Evolutionary conservation across 2,797 vertebrate genomes (phyloP).

Genomic region (Hoplostethus mediterraneus): DNA sequence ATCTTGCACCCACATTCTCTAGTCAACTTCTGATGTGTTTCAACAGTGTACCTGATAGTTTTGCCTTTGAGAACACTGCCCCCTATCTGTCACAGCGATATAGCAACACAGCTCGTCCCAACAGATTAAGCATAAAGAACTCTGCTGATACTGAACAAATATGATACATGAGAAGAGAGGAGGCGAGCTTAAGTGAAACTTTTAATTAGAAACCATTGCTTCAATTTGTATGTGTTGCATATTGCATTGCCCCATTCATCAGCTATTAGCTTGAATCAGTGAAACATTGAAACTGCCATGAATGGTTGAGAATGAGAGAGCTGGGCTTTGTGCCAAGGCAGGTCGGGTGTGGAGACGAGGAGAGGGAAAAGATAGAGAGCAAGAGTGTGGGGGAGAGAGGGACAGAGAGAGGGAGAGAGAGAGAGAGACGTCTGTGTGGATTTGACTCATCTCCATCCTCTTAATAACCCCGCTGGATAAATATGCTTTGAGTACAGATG

Average conservation of each 20-base stretch:
- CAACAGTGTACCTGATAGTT: background rate
- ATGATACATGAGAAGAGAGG: constrained; percentile 27
- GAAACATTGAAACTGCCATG: constrained; percentile 66
- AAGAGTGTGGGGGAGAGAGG: constrained; percentile 39
- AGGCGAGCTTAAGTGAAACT: constrained; percentile 46
- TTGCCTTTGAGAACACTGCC: constrained; percentile 83
- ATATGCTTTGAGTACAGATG: constrained; percentile 76
- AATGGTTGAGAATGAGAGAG: constrained; percentile 61
- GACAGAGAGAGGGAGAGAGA: constrained; percentile 27
- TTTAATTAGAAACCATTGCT: constrained; percentile 71
- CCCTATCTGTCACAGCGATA: constrained; percentile 76
- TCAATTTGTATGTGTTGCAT: constrained; percentile 56
- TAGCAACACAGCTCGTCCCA: background rate
- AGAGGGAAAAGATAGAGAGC: constrained; percentile 51
- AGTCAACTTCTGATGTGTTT: constrained; percentile 7
- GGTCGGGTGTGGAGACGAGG: constrained; percentile 53
- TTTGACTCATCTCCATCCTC: constrained; percentile 71
- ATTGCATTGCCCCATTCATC: constrained; percentile 62
- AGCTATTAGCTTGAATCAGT: constrained; percentile 74
- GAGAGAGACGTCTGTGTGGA: constrained; percentile 47
- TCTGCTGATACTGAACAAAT: constrained; percentile 33
- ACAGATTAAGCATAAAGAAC: background rate
- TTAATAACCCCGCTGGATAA: constrained; percentile 76
- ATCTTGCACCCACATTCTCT: background rate
- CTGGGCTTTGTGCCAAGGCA: constrained; percentile 56